Conservation (phyloP, 2,888 invertebrate genomes). For the Sinhomidia bicolor region DNA sequence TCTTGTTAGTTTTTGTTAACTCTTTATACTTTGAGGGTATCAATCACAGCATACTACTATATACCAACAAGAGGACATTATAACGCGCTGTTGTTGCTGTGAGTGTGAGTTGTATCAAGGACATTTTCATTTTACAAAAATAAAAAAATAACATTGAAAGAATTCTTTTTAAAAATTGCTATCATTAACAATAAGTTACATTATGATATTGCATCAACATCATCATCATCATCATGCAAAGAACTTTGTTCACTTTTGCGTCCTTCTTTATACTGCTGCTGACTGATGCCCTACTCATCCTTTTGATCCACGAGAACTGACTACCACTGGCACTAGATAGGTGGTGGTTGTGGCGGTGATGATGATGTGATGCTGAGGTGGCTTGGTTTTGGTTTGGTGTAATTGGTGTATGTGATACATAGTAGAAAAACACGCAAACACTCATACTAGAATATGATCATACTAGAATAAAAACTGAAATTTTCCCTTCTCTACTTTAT, state of each 20-base stretch:
- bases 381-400: not conserved
- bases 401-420: not conserved
- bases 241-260: not conserved
- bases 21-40: not conserved
- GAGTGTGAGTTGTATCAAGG: not conserved
- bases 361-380: not conserved
- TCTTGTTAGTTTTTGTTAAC: too few species aligned
- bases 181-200: not conserved
- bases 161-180: not conserved
- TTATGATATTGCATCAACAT: not conserved
- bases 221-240: not conserved
- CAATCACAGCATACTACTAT: not conserved
- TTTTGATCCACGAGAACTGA: not conserved
- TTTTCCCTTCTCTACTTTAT: not conserved
- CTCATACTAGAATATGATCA: too few species aligned
- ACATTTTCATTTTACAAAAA: conserved; percentile 19
- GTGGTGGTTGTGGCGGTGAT: not conserved
- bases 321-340: not conserved
- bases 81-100: too few species aligned
- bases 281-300: not conserved
- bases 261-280: not conserved
- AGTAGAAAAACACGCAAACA: not conserved
- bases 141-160: not conserved
- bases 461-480: not conserved
- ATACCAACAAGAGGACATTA: too few species aligned